phyloP scores from a whole-genome alignment of 2,888 invertebrate species.

The Baccha elongata region DNA sequence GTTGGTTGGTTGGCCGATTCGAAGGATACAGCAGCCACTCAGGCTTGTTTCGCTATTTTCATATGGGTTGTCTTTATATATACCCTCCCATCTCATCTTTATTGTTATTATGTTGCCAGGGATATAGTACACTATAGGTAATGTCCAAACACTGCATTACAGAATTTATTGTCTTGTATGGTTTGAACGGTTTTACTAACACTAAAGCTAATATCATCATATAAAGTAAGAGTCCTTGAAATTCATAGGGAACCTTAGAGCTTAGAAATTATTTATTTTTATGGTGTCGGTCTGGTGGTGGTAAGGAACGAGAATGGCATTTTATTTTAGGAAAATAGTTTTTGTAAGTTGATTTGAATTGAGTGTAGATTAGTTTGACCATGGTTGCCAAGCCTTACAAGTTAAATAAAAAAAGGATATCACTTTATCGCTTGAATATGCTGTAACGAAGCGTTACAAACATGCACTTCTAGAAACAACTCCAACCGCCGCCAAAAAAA shows the following conservation, averaged over 20 bases:
- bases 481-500: no score
- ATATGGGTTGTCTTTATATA: conserved; percentile 34
- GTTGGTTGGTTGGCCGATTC: background rate
- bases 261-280: conserved; percentile 58
- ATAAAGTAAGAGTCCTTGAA: conserved; percentile 36
- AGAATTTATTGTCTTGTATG: conserved; percentile 48
- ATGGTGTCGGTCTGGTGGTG: conserved; percentile 24
- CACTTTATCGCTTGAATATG: no score
- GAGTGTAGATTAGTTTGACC: conserved; percentile 14
- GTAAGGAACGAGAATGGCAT: background rate
- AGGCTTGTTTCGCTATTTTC: conserved; percentile 41
- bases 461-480: no score
- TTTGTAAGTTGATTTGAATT: conserved; percentile 41
- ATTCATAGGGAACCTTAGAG: conserved; percentile 61
- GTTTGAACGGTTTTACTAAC: conserved; percentile 41
- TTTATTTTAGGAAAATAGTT: conserved; percentile 2
- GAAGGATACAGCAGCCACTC: background rate
- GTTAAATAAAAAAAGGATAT: no score
- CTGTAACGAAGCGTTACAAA: no score
- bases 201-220: conserved; percentile 42
- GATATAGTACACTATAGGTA: conserved; percentile 11
- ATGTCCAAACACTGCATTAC: conserved; percentile 30
- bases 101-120: conserved; percentile 33
- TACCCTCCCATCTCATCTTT: conserved; percentile 12
- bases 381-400: conserved; percentile 1